A percentile compares a stretch with the other conserved stretches of the same genome.
These are phyloP conservation scores for Parazoanthus atlanticus DNA, from an alignment of 92 coral and sea anemone species.

Conservation along the genomic window DNA sequence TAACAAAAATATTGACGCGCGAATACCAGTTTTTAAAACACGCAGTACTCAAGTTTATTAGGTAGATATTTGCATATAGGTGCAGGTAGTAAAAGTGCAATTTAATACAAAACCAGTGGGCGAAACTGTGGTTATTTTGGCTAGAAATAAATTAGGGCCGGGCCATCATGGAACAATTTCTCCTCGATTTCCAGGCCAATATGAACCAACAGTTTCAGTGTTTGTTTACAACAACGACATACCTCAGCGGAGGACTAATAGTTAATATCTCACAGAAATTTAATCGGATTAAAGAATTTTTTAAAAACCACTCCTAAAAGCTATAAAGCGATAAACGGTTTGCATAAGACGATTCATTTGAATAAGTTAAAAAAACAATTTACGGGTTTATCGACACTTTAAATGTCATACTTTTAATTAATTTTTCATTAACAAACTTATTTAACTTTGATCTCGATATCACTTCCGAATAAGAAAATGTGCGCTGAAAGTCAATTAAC, in stretches of 20 bases:
- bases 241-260: background rate
- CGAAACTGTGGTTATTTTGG: background rate
- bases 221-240: background rate
- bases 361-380: background rate
- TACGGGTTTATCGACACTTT: background rate
- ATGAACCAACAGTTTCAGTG: background rate
- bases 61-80: background rate
- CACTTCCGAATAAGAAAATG: conserved; percentile 18
- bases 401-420: background rate
- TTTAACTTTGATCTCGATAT: background rate
- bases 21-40: background rate
- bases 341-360: background rate
- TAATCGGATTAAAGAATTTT: conserved; percentile 22
- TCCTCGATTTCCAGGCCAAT: background rate
- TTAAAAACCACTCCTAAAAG: background rate
- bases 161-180: background rate
- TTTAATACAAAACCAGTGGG: background rate
- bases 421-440: background rate
- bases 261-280: background rate
- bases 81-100: too few relatives aligned
- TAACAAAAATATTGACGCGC: background rate
- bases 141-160: background rate
- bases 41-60: too few relatives aligned
- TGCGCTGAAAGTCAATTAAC: background rate
- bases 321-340: conserved; percentile 1